phyloP scores from a whole-genome alignment of 2,113 vertebrate genomes.

The Xenotilapia leptura region DNA sequence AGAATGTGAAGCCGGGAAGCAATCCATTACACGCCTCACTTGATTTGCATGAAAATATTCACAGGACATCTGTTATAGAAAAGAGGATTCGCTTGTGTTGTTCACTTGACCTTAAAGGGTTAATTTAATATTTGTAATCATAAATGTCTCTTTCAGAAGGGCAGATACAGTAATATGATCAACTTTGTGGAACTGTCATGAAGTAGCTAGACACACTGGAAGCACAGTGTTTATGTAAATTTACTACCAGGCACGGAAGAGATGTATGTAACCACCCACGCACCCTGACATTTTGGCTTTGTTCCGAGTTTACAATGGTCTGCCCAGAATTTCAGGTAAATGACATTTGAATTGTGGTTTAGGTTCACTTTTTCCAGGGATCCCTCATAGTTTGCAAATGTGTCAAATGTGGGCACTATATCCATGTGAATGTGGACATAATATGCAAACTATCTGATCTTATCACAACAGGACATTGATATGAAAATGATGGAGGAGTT shows the following conservation, averaged over 20 bases:
- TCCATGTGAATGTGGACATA: neutral
- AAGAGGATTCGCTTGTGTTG: neutral
- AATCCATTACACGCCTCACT: neutral
- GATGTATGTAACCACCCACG: neutral
- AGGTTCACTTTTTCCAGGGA: neutral
- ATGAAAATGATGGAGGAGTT: constrained; percentile 10
- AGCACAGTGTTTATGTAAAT: neutral
- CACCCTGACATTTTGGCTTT: neutral
- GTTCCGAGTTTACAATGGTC: neutral
- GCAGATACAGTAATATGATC: neutral
- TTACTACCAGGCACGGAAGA: neutral
- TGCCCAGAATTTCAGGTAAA: neutral
- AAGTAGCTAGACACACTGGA: neutral
- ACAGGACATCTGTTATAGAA: neutral
- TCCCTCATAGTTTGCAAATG: neutral
- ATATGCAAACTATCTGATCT: neutral
- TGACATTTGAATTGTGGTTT: neutral
- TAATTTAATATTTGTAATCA: neutral
- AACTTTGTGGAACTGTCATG: neutral
- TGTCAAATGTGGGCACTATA: neutral
- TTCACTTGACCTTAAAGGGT: neutral
- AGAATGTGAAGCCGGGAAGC: neutral
- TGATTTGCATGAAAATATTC: neutral
- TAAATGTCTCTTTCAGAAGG: neutral
- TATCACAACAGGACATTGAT: neutral